These are phyloP conservation scores for Drosophila emarginata DNA, from an alignment of 2,888 invertebrate genomes.

Conservation along the genomic window DNA sequence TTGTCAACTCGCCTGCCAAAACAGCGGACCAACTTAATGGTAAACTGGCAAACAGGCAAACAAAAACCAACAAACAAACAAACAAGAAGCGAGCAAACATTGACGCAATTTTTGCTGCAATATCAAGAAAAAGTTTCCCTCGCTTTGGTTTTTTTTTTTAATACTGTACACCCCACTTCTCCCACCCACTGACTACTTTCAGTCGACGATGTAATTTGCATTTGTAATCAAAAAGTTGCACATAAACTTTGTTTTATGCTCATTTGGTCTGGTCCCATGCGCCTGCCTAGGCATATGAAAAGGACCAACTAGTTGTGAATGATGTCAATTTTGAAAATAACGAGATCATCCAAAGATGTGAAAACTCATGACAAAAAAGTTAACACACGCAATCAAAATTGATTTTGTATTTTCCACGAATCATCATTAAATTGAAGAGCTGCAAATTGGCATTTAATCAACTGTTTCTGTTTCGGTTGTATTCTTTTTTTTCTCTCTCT, in stretches of 20 bases:
- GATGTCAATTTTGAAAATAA: background rate
- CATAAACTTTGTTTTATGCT: slow-evolving; percentile 72
- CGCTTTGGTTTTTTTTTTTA: slow-evolving; percentile 7
- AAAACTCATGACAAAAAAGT: no score
- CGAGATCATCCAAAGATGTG: no score
- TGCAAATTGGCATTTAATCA: slow-evolving; percentile 45
- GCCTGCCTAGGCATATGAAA: slow-evolving; percentile 16
- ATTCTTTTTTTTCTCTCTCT: slow-evolving; percentile 15
- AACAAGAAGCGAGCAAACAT: slow-evolving; percentile 64
- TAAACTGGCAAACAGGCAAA: slow-evolving; percentile 28
- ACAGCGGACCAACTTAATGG: slow-evolving; percentile 60
- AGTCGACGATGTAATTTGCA: slow-evolving; percentile 70
- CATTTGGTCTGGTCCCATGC: slow-evolving; percentile 31
- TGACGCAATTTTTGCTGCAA: slow-evolving; percentile 66
- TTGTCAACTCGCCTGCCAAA: slow-evolving; percentile 73
- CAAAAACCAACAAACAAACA: slow-evolving; percentile 37
- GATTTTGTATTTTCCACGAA: slow-evolving; percentile 7
- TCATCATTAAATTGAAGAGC: slow-evolving; percentile 41
- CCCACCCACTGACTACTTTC: background rate
- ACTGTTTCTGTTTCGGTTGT: slow-evolving; percentile 21
- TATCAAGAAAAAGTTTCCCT: slow-evolving; percentile 54
- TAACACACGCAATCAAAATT: background rate
- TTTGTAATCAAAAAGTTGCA: slow-evolving; percentile 76
- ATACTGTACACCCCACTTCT: no score
- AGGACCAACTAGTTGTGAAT: background rate